Percentiles rank a stretch among this genome's conserved stretches.
These are phyloP conservation scores for Micromussa lordhowensis DNA, from an alignment of 92 coral and sea anemone genomes.

Conservation along the genomic window DNA sequence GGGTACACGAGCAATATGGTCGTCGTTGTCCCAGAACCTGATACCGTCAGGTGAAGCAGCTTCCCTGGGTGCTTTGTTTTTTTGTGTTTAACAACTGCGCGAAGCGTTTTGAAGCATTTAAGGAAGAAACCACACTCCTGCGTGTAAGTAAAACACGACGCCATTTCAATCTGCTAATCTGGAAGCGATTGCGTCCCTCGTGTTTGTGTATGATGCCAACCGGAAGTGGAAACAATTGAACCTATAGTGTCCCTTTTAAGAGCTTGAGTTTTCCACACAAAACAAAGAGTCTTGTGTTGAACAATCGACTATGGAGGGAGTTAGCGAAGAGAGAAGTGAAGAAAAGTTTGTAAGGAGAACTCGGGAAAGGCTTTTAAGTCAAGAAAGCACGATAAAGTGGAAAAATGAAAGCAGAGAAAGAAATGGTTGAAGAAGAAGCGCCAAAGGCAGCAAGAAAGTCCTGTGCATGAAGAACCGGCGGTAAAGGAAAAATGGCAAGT, in stretches of 20 bases:
- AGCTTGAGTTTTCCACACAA: no score
- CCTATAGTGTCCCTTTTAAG: no score
- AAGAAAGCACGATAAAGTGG: background rate
- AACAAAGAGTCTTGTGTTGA: background rate
- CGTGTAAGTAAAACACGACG: background rate
- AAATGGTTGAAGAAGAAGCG: conserved; percentile 14
- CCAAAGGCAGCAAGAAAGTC: background rate
- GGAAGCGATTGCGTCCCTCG: background rate
- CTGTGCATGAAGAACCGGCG: background rate
- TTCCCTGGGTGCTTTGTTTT: conserved; percentile 21
- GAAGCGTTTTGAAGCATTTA: conserved; percentile 13
- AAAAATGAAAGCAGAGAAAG: conserved; percentile 17
- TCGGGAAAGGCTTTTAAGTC: conserved; percentile 6
- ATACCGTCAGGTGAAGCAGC: background rate
- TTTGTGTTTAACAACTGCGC: conserved; percentile 18
- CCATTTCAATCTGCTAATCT: conserved; percentile 5
- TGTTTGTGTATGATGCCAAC: background rate
- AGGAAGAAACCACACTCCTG: conserved; percentile 9
- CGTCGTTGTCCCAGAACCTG: conserved; percentile 13
- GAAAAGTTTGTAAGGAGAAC: background rate
- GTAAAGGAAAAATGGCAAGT: background rate
- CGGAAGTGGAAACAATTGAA: conserved; percentile 17
- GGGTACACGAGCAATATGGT: background rate
- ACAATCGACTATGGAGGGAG: background rate
- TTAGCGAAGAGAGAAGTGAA: background rate